Conservation (phyloP, 2,113 vertebrate genomes). For the Phalacrocorax brasilianus region DNA sequence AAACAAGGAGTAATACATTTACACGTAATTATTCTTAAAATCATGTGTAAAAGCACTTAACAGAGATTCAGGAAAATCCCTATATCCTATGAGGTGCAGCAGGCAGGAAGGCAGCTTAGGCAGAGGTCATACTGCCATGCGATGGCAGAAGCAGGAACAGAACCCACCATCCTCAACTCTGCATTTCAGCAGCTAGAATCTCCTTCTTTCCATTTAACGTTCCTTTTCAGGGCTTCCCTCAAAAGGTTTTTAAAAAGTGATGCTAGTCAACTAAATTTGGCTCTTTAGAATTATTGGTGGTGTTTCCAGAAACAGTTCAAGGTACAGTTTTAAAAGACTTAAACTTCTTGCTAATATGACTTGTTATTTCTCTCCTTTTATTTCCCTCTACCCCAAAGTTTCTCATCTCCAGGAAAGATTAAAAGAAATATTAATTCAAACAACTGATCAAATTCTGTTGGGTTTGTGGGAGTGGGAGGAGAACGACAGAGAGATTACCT, state of each 20-base stretch:
- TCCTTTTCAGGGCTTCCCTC: background rate
- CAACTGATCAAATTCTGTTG: background rate
- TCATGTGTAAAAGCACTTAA: background rate
- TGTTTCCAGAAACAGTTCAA: background rate
- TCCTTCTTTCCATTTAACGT: background rate
- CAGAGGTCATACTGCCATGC: background rate
- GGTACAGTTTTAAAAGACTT: background rate
- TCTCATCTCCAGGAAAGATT: background rate
- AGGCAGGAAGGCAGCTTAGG: background rate
- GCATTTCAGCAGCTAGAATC: background rate
- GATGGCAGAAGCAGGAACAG: background rate
- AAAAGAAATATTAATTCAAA: background rate
- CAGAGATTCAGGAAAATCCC: background rate
- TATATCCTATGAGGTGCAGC: background rate
- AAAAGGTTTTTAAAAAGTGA: background rate
- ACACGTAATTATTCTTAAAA: background rate
- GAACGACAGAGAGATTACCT: background rate
- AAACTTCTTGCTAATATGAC: background rate
- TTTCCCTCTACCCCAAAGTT: background rate
- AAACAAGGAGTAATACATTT: background rate
- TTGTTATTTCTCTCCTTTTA: background rate
- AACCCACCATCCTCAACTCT: background rate
- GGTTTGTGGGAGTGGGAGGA: background rate
- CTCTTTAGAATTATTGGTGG: background rate
- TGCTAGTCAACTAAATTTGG: background rate